These are phyloP conservation scores for Rattus rattus DNA, from an alignment of 2,113 vertebrate genomes.

Conservation along the genomic window DNA sequence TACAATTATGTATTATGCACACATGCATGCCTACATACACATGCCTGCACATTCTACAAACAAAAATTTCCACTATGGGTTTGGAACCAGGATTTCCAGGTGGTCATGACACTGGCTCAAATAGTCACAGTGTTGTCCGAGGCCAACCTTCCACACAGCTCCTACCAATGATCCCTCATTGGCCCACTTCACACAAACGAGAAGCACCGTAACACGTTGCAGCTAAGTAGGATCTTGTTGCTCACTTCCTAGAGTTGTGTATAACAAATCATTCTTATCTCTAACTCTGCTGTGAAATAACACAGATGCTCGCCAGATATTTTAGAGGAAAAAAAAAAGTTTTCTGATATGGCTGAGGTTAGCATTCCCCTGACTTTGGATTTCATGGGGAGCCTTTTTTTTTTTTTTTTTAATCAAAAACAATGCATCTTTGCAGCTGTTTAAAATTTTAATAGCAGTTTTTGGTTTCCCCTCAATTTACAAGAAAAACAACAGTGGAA, in stretches of 20 bases:
- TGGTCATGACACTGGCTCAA: background rate
- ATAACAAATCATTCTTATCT: background rate
- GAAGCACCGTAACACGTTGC: background rate
- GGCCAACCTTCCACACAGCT: background rate
- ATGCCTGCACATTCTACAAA: background rate
- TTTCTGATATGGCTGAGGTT: constrained; percentile 43
- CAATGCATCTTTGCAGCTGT: constrained; percentile 79
- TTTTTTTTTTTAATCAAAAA: constrained; percentile 81
- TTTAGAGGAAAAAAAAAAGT: constrained; percentile 34
- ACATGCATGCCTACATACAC: background rate
- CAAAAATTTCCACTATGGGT: background rate
- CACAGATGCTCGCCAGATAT: constrained; percentile 9
- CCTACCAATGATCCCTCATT: too few relatives aligned
- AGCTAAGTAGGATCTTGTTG: background rate
- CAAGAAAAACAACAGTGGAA: constrained; percentile 76
- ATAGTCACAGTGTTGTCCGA: background rate
- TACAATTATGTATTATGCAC: background rate
- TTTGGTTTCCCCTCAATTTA: constrained; percentile 80
- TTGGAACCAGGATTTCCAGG: background rate
- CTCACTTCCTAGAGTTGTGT: background rate
- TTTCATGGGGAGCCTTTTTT: constrained; percentile 54
- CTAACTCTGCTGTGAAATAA: background rate
- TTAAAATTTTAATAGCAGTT: constrained; percentile 79
- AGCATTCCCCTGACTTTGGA: constrained; percentile 65
- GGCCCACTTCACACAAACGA: background rate